Evolutionary conservation across 2,888 invertebrate genomes (phyloP).

Genomic region (Strigamia transsilvanica): DNA sequence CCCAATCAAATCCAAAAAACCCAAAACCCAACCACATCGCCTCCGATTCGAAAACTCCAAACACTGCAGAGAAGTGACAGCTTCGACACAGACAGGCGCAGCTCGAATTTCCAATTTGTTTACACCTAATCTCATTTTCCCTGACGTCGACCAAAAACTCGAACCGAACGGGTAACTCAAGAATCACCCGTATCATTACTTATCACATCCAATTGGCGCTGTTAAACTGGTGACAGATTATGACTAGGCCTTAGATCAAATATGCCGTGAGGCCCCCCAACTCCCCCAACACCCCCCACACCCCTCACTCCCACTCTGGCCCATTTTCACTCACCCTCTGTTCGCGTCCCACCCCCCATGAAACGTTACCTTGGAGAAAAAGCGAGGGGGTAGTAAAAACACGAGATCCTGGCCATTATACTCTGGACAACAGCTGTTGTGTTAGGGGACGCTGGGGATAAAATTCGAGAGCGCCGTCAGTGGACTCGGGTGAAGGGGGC

Average conservation of each 20-base stretch:
- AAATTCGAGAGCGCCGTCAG: too few species aligned
- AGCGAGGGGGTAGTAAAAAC: conserved; percentile 1
- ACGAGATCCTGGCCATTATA: background rate
- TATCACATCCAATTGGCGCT: background rate
- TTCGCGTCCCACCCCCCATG: background rate
- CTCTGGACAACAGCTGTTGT: background rate
- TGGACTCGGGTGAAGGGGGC: too few species aligned
- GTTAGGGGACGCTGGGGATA: background rate
- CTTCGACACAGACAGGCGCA: background rate
- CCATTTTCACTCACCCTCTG: too few species aligned
- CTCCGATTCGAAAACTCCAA: background rate
- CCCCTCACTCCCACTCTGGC: too few species aligned
- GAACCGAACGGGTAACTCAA: background rate
- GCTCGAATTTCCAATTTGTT: background rate
- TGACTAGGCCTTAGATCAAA: background rate
- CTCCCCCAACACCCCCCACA: too few species aligned
- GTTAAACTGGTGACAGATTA: conserved; percentile 8
- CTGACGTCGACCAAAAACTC: background rate
- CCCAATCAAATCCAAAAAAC: too few species aligned
- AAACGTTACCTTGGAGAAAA: conserved; percentile 8
- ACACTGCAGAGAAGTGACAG: background rate
- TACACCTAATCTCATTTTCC: background rate
- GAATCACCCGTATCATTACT: conserved; percentile 5
- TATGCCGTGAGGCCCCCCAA: too few species aligned
- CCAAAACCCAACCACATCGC: background rate